Base-by-base conservation (phyloP, 2,113 vertebrate species). In the Lampris incognitus region DNA sequence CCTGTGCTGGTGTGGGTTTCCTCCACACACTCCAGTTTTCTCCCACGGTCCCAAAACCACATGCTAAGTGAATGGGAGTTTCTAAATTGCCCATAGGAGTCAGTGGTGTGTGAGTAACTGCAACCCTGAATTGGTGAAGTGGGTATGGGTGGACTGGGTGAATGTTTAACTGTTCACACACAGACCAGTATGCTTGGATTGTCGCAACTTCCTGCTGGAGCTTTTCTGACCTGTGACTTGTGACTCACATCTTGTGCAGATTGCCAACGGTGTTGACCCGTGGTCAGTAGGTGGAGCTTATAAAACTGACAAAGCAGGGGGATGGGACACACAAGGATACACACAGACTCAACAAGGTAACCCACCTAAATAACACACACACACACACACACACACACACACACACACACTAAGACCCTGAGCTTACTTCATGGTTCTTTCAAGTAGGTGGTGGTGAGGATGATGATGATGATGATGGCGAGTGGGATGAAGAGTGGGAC, bases 401-500 rank as follows among this genome's bases (percentile, higher is more conserved):
- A 57, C 55, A 42, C 3, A 62, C 40, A 24, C n/a, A 24, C n/a
- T 39, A 24, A 3, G 5, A 1, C 13, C 54, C 9, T n/a, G 41
- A 3, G 3, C 58, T 8, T 5, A 1, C 9, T n/a, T 39, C 38
- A 9, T 60, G 8, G 39, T 11, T 78, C 2, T 24, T 46, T 2
- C 13, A 7, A 9, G 24, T 60, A 60, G 57, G 36, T 59, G 56
- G n/a, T 24, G 78, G 4, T 0, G 72, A 82, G 4, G 78, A 84
- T 13, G 78, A 86, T 5, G 96, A 24, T 5, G 96, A 24, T 24
- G 24, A 24, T 24, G 24, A 96, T 0, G 97, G 97, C 7, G 96
- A 98, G 36, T 98, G 97, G 97, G 97, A 98, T 0, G 97, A 98
- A 52, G 96, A 98, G 5, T 98, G 97, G 97, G 96, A 97, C 11